phyloP scores from a whole-genome alignment of 2,888 invertebrate genomes.

The Orgyia antiqua region DNA sequence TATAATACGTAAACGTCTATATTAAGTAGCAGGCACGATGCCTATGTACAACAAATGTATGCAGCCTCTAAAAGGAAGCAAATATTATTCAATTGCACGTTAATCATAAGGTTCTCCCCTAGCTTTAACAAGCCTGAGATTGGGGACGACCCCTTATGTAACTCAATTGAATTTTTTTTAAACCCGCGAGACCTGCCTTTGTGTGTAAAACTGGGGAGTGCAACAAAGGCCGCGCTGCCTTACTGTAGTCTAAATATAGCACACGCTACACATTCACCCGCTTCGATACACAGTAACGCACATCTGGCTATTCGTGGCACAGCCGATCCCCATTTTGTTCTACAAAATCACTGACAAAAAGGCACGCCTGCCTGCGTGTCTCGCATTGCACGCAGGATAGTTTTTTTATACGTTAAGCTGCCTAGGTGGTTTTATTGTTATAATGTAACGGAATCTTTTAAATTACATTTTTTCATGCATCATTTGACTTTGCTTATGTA shows the following conservation, averaged over 20 bases:
- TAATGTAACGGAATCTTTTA: too few relatives aligned
- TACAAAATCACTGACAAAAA: constrained; percentile 32
- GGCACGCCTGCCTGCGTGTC: constrained; percentile 11
- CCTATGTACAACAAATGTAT: too few relatives aligned
- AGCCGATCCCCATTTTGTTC: constrained; percentile 30
- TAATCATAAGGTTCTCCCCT: constrained; percentile 51
- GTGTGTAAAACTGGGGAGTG: constrained; percentile 62
- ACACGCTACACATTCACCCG: constrained; percentile 52
- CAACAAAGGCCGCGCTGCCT: constrained; percentile 70
- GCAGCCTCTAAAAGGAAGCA: too few relatives aligned
- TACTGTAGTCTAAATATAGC: constrained; percentile 75
- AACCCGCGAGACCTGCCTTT: constrained; percentile 66
- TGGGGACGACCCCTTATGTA: constrained; percentile 64
- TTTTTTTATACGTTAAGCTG: neutral
- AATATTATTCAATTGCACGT: neutral
- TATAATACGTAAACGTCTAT: too few relatives aligned
- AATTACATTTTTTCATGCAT: too few relatives aligned
- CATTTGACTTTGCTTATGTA: too few relatives aligned
- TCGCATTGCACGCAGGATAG: constrained; percentile 6
- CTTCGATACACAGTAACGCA: constrained; percentile 52
- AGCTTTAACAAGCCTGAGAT: constrained; percentile 45
- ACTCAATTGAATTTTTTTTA: constrained; percentile 64
- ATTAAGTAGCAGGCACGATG: too few relatives aligned
- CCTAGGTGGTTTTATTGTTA: too few relatives aligned
- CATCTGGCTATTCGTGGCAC: constrained; percentile 56